Evolutionary conservation across 1,140 invertebrate genomes (phyloP).

Genomic region (Cydia pomonella): DNA sequence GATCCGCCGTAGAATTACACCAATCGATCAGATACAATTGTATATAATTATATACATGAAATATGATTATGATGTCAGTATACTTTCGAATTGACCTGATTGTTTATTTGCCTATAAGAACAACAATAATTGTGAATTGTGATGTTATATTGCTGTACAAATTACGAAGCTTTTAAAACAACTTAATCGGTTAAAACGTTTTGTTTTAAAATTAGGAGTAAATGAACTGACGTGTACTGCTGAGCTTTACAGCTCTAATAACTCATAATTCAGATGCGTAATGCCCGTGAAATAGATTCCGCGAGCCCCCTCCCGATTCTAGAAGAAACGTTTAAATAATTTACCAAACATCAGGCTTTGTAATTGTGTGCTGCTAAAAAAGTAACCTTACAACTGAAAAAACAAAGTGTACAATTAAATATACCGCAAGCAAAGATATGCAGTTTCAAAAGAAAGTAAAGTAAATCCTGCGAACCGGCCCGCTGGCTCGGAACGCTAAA

Average conservation of each 20-base stretch:
- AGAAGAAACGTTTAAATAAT: constrained; percentile 55
- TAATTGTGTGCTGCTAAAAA: background rate
- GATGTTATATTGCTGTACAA: too few species aligned
- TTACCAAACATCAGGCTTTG: background rate
- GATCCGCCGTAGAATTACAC: too few species aligned
- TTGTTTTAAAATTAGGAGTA: constrained; percentile 50
- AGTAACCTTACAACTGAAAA: background rate
- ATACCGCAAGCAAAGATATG: background rate
- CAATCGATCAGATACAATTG: too few species aligned
- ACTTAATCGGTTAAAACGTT: background rate
- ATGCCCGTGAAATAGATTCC: constrained; percentile 70
- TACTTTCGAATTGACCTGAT: too few species aligned
- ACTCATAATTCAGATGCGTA: constrained; percentile 65
- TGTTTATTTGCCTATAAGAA: too few species aligned
- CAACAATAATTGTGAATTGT: too few species aligned
- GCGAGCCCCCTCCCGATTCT: constrained; percentile 55
- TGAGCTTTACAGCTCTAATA: constrained; percentile 70
- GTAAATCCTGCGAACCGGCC: constrained; percentile 47
- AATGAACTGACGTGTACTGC: constrained; percentile 51
- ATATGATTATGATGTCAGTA: too few species aligned
- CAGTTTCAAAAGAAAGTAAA: constrained; percentile 1
- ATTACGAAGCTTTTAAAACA: background rate
- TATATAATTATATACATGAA: too few species aligned
- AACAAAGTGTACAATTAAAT: background rate
- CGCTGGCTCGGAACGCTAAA: constrained; percentile 61